Base-by-base conservation (phyloP, 2,888 invertebrate species). In the Campopleginae sp. region DNA sequence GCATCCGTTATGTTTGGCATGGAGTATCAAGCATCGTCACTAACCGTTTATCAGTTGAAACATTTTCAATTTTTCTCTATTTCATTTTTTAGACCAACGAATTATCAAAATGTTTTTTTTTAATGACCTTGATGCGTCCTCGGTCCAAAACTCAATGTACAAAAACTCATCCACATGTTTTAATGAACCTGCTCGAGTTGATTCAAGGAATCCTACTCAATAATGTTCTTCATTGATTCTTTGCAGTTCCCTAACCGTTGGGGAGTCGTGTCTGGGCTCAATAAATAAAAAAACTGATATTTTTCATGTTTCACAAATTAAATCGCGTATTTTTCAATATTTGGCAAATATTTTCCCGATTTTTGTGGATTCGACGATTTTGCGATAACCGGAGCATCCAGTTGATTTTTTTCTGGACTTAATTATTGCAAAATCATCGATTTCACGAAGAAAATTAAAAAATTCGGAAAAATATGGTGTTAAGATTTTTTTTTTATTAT, bases 1-100 rank as follows among this genome's bases (percentile, higher is more conserved):
- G 84, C 27, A 65, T 58, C 68, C n/a, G 51, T 66, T 63, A 70
- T 44, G n/a, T 61, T 33, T 38, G 17, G 65, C 23, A 61, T 71
- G 2, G 17, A 76, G 38, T 71, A 77, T 33, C 46, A 66, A 70
- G 70, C 44, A 46, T 42, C 51, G 54, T 58, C 68, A 68, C 54
- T 7, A 42, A 23, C 27, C 65, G 6, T 58, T 58, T 27, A 12
- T 27, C 1, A 14, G 27, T 58, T 58, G 58, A n/a, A 27, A 58
- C 14, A 14, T 27, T 27, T 27, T 58, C 27, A 58, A 58, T 14
- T 58, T 58, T 27, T 58, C 27, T 2, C 27, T 58, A 12, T 5
- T 1, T 58, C 23, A 27, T 58, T 6, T 27, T 27, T 0, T 23
- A 27, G 58, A 58, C 14, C 27, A 27, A 58, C 14, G 58, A 27